phyloP scores from a whole-genome alignment of 1,140 invertebrate genomes.

The Ceratosolen solmsi region DNA sequence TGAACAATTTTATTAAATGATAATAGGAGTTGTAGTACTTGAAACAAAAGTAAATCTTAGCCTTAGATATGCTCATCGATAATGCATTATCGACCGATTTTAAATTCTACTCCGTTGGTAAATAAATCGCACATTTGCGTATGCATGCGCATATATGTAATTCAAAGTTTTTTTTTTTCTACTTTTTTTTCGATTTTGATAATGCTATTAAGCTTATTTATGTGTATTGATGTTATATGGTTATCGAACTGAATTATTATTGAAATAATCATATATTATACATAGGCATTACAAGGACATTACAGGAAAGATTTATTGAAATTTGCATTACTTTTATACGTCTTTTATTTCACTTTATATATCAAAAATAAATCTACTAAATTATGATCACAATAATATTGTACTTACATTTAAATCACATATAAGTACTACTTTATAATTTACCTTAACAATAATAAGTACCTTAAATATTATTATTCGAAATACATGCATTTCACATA shows the following conservation, averaged over 20 bases:
- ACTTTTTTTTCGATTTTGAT: too few relatives aligned
- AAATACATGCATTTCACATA: not conserved
- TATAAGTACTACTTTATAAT: not conserved
- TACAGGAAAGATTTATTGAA: too few relatives aligned
- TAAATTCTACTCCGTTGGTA: not conserved
- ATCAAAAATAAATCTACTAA: not conserved
- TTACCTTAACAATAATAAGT: conserved; percentile 5
- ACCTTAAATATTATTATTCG: not conserved
- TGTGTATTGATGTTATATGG: too few relatives aligned
- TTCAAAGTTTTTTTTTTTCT: too few relatives aligned
- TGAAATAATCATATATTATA: too few relatives aligned
- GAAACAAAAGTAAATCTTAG: not conserved
- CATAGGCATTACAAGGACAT: too few relatives aligned
- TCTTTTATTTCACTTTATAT: not conserved
- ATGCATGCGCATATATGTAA: too few relatives aligned
- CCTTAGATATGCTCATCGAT: not conserved
- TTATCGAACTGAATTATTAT: too few relatives aligned
- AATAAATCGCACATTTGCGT: too few relatives aligned
- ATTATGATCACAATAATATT: not conserved
- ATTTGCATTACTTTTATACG: not conserved
- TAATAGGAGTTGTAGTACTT: not conserved
- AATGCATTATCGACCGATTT: not conserved
- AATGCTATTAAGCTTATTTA: too few relatives aligned
- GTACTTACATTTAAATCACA: not conserved
- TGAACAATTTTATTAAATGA: not conserved